Base-by-base conservation (phyloP, 2,888 invertebrate genomes). In the Cinara cedri region DNA sequence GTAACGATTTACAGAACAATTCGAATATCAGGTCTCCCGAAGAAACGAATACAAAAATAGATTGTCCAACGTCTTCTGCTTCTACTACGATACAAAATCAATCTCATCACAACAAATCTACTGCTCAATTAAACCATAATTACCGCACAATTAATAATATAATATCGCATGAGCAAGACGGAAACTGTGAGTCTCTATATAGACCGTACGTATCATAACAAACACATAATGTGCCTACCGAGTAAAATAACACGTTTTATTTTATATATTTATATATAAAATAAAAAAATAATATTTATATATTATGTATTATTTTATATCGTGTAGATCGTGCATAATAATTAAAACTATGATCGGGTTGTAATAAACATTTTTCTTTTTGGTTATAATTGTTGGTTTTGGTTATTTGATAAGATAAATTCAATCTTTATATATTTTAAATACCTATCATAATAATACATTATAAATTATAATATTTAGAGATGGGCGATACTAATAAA, bases 201-300 rank as follows among this genome's bases (percentile, higher is more conserved):
- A 80, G 82, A 66, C 82, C 82, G 16, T 82, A 82, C 60, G 82
- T 82, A 21, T 78, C 78, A 70, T 78, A 78, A 78, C 74, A 24
- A 8, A 62, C 16, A 26, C 26, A 34, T 6, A 3, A 26, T 60
- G 6, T n/a, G n/a, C 4, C 57, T 44, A 16, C 19, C 16, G 62
- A 42, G 42, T 42, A 42, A 14, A 8, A n/a, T n/a, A n/a, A 4
- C 34, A 34, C 34, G 34, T 34, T 34, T 42, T 10, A 3, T 54
- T 54, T 54, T 21, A 9, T 60, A 16, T 10, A 68, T 34, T 34
- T 0, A n/a, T 16, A 54, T 34, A n/a, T n/a, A n/a, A n/a, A n/a
- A n/a, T n/a, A n/a, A n/a, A n/a, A n/a, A n/a, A n/a, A n/a, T n/a
- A n/a, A n/a, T n/a, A n/a, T n/a, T n/a, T n/a, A n/a, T n/a, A n/a